Conservation (phyloP, 2,113 vertebrate genomes). For the Paralichthys olivaceus region DNA sequence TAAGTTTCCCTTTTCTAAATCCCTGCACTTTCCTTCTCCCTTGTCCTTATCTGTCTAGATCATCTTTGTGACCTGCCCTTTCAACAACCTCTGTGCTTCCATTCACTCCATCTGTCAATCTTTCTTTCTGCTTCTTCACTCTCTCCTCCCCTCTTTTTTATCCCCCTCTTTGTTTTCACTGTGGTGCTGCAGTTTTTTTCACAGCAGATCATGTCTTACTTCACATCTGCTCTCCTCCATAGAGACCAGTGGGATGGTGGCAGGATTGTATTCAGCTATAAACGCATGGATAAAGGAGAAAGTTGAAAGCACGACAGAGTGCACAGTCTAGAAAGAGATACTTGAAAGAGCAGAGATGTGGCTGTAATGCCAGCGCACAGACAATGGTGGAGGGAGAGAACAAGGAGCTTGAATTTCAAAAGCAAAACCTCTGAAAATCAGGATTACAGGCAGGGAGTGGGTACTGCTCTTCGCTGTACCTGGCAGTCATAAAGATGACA, state of each 20-base stretch:
- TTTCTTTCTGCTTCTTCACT: not conserved
- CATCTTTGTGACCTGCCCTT: conserved; percentile 4
- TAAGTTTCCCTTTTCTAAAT: conserved; percentile 18
- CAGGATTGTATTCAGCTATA: conserved; percentile 23
- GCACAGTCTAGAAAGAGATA: conserved; percentile 19
- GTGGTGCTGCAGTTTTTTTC: conserved; percentile 22
- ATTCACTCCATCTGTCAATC: not conserved
- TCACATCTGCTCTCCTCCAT: conserved; percentile 8
- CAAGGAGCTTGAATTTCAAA: conserved; percentile 33
- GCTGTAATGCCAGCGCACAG: conserved; percentile 27
- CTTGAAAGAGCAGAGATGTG: conserved; percentile 43
- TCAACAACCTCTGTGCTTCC: conserved; percentile 16
- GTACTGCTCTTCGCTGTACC: conserved; percentile 26
- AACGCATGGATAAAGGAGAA: conserved; percentile 20
- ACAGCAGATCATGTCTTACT: conserved; percentile 6
- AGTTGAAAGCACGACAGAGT: conserved; percentile 18
- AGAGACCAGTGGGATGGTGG: conserved; percentile 28
- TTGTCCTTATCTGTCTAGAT: not conserved
- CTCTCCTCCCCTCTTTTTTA: not conserved
- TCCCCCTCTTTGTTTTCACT: conserved; percentile 14
- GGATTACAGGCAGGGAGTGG: conserved; percentile 50
- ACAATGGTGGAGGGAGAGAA: conserved; percentile 22
- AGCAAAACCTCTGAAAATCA: conserved; percentile 45
- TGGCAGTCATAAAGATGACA: conserved; percentile 30
- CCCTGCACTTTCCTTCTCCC: conserved; percentile 1